These are phyloP conservation scores for Elanus axillaris DNA, from an alignment of 2,113 vertebrate species.

Conservation along the genomic window DNA sequence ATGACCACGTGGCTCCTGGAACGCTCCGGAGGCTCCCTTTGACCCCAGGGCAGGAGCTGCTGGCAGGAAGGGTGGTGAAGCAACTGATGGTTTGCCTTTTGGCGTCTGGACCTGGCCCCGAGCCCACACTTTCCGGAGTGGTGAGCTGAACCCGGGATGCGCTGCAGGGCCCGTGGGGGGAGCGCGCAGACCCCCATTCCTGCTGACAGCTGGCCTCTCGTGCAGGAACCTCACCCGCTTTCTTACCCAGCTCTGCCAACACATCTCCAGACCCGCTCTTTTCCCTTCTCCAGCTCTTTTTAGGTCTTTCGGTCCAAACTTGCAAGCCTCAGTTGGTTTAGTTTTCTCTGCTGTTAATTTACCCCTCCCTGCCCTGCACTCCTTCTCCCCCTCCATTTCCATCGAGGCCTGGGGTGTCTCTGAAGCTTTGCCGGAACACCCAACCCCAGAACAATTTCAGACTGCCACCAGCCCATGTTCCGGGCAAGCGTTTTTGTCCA, in stretches of 20 bases:
- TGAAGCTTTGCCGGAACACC: neutral
- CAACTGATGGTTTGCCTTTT: neutral
- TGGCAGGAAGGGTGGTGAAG: neutral
- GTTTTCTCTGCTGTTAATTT: neutral
- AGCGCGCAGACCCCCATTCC: neutral
- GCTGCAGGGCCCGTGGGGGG: neutral
- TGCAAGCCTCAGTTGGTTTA: neutral
- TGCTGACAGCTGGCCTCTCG: neutral
- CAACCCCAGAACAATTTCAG: neutral
- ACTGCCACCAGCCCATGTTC: neutral
- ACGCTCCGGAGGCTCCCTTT: neutral
- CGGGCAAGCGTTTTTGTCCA: neutral
- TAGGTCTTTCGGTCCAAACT: neutral
- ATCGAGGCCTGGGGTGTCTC: neutral
- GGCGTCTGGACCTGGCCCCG: neutral
- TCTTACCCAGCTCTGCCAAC: neutral
- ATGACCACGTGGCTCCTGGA: fast-evolving
- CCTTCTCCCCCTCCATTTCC: neutral
- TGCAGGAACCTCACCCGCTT: fast-evolving
- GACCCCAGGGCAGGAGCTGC: neutral
- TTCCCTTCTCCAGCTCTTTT: no score
- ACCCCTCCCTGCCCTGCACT: neutral
- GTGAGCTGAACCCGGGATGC: neutral
- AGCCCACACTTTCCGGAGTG: neutral
- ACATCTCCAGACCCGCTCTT: neutral